These are phyloP conservation scores for Calidris pugnax DNA, from an alignment of 2,113 vertebrate genomes.

Conservation along the genomic window DNA sequence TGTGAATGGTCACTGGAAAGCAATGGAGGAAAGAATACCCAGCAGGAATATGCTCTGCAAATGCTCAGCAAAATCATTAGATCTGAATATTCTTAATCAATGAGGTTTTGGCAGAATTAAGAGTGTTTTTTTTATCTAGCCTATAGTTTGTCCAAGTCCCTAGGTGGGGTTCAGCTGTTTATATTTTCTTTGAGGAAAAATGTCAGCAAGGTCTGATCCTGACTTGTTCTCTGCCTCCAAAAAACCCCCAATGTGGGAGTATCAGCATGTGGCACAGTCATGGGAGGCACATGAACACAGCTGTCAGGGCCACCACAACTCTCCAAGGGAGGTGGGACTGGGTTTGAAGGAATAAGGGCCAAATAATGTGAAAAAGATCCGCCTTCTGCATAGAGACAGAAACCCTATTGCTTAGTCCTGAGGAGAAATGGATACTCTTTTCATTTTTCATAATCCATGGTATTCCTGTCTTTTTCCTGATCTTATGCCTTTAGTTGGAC, in stretches of 20 bases:
- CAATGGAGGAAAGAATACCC: not conserved
- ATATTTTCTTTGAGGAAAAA: not conserved
- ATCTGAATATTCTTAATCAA: not conserved
- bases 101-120: not conserved
- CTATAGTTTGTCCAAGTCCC: not conserved
- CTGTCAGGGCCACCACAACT: not conserved
- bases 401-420: not conserved
- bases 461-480: not conserved
- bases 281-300: not conserved
- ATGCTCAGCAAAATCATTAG: not conserved
- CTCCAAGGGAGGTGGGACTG: not conserved
- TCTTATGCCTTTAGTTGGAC: not conserved
- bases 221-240: not conserved
- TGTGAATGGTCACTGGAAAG: not conserved
- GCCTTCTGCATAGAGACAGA: not conserved
- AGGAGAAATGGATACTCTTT: not conserved
- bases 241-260: rapidly evolving
- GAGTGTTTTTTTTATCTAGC: not conserved
- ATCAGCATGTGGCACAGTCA: rapidly evolving
- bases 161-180: not conserved
- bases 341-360: not conserved
- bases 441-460: not conserved
- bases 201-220: not conserved
- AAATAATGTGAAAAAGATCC: not conserved
- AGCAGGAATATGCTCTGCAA: not conserved